Percentiles rank a stretch among this genome's conserved stretches.
Conservation (phyloP, 2,797 vertebrate genomes). For the Muscicapa comitata region DNA sequence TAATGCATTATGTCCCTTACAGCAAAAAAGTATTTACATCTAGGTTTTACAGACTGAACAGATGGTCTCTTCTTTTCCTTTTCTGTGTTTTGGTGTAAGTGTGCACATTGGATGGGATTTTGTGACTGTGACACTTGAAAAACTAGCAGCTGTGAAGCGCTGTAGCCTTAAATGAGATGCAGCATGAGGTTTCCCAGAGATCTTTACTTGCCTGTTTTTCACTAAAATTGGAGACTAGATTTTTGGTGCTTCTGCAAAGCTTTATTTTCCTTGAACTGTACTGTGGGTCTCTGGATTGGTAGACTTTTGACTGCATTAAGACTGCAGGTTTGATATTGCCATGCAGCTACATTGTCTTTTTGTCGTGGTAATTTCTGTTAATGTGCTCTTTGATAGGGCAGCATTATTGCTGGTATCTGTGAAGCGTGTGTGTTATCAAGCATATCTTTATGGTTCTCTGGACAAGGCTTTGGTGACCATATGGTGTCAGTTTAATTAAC, state of each 20-base stretch:
- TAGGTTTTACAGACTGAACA: constrained; percentile 27
- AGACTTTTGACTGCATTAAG: neutral
- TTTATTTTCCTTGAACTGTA: neutral
- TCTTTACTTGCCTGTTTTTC: neutral
- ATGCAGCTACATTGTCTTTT: neutral
- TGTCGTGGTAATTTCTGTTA: neutral
- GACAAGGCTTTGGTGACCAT: constrained; percentile 18
- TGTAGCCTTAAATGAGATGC: constrained; percentile 33
- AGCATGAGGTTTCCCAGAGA: constrained; percentile 29
- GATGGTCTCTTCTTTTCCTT: neutral
- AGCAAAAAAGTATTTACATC: neutral
- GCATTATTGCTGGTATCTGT: neutral
- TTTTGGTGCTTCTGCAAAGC: neutral
- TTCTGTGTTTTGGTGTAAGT: constrained; percentile 33
- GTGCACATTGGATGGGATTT: constrained; percentile 16
- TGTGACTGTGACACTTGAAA: constrained; percentile 45
- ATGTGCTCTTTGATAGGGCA: neutral
- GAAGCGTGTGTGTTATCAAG: constrained; percentile 11
- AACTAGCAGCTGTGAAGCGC: constrained; percentile 12
- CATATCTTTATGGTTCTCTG: constrained; percentile 1
- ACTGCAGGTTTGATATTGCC: neutral
- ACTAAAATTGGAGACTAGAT: neutral
- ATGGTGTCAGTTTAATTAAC: constrained; percentile 42
- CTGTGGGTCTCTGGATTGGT: neutral
- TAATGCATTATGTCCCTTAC: neutral